Conservation (phyloP, 2,113 vertebrate genomes). For the Rhinoptilus africanus region DNA sequence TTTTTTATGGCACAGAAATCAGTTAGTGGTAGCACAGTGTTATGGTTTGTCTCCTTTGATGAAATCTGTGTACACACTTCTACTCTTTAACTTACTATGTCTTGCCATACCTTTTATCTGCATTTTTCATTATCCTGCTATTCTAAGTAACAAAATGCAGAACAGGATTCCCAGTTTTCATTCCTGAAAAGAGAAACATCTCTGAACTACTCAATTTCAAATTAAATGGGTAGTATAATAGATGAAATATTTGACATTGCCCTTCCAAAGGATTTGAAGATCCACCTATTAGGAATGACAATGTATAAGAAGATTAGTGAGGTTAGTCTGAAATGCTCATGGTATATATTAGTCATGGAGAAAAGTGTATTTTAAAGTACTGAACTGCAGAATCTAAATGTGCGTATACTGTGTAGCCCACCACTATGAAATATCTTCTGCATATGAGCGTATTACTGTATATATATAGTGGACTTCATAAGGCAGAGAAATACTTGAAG, state of each 20-base stretch:
- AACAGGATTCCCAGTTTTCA: not conserved
- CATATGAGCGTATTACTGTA: not conserved
- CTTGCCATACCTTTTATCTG: not conserved
- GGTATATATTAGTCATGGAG: not conserved
- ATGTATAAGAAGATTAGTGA: not conserved
- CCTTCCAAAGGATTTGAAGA: not conserved
- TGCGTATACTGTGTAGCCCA: accelerated
- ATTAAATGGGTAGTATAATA: not conserved
- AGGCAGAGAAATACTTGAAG: not conserved
- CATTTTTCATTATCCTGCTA: not conserved
- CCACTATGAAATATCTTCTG: not conserved
- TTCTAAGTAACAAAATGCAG: not conserved
- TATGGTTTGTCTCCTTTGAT: not conserved
- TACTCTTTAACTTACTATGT: not conserved
- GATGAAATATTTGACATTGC: not conserved
- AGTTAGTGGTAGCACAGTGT: not conserved
- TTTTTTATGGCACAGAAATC: not conserved
- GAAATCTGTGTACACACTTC: not conserved
- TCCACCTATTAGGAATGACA: not conserved
- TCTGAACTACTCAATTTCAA: not conserved
- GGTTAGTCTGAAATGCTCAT: not conserved
- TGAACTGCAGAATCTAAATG: not conserved
- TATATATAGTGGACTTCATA: not conserved
- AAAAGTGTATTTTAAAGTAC: not conserved
- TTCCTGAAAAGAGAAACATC: not conserved